These are phyloP conservation scores for Lamprotornis superbus DNA, from an alignment of 2,113 vertebrate genomes.

Conservation along the genomic window DNA sequence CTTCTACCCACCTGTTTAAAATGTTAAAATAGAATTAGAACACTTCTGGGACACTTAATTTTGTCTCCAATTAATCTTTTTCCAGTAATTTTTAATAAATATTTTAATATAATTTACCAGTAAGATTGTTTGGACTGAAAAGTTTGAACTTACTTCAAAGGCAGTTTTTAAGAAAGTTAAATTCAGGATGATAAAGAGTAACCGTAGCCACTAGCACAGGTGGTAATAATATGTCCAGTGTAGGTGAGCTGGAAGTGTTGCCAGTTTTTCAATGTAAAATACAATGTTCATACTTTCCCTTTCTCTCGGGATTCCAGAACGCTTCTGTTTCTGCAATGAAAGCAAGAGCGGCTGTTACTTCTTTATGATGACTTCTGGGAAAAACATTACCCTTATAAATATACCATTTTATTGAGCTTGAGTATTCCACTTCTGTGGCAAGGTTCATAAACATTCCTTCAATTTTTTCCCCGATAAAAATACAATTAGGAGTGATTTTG, in stretches of 20 bases:
- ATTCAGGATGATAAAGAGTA: background rate
- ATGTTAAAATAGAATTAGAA: background rate
- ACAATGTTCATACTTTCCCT: background rate
- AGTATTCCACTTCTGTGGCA: conserved; percentile 10
- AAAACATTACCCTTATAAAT: conserved; percentile 32
- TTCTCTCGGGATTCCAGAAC: background rate
- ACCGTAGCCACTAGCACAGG: background rate
- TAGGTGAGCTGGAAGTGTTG: background rate
- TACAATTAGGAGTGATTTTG: background rate
- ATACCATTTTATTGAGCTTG: conserved; percentile 9
- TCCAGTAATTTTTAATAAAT: conserved; percentile 23
- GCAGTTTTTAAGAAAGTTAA: background rate
- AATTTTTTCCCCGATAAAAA: background rate
- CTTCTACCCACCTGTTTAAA: conserved; percentile 1
- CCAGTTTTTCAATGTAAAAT: conserved; percentile 23
- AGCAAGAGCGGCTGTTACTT: background rate
- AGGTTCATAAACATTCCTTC: conserved; percentile 33
- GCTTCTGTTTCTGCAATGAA: conserved; percentile 43
- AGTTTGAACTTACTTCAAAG: conserved; percentile 1
- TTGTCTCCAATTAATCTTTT: conserved; percentile 23
- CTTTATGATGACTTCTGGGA: conserved; percentile 30
- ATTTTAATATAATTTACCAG: background rate
- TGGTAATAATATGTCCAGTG: background rate
- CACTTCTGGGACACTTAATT: background rate
- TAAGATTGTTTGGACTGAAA: background rate